Base-by-base conservation (phyloP, 2,113 vertebrate genomes). In the Psittacula cyanocephala region DNA sequence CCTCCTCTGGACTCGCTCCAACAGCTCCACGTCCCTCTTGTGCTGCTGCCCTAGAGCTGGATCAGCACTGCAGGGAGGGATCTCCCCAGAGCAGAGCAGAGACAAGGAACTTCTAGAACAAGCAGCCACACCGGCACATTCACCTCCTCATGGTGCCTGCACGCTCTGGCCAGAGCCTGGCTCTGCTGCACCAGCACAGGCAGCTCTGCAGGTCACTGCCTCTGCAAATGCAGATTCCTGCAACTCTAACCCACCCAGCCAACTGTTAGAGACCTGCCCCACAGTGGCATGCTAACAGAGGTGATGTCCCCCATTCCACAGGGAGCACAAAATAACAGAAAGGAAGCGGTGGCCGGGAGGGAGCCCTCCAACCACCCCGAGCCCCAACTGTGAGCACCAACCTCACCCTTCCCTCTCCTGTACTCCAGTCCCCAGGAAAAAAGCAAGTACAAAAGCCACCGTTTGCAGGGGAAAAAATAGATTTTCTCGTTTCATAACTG, bases 91-190 rank as follows among this genome's bases (percentile, higher is more conserved):
- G 53, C 49, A 15, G 4, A 52, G 50, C 20, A 15, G 55, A n/a
- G 8, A n/a, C 20, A n/a, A 23, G 57, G 50, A 85, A 90, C 70
- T 77, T 76, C 63, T 9, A 50, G 75, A 71, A 22, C 62, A 57
- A 67, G 47, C 50, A 76, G 35, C 52, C 35, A 10, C 3, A 11
- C n/a, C 31, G 68, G 70, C 65, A 46, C n/a, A 6, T n/a, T 23
- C 31, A 27, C 65, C 69, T 67, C 41, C 74, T 17, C 1, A 1
- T 52, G 10, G 29, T 1, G 25, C 1, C 5, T 43, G 20, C 49
- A 19, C 0, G 0, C 77, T 67, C 69, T 0, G 0, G 65, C 50
- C 67, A 39, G 41, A 74, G 69, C 27, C 29, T 0, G 0, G 78
- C 3, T 2, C 2, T 10, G 79, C 63, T 37, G 52, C 14, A 23